Evolutionary conservation across 2,888 invertebrate genomes (phyloP).

Genomic region (Sminthurides aquaticus): DNA sequence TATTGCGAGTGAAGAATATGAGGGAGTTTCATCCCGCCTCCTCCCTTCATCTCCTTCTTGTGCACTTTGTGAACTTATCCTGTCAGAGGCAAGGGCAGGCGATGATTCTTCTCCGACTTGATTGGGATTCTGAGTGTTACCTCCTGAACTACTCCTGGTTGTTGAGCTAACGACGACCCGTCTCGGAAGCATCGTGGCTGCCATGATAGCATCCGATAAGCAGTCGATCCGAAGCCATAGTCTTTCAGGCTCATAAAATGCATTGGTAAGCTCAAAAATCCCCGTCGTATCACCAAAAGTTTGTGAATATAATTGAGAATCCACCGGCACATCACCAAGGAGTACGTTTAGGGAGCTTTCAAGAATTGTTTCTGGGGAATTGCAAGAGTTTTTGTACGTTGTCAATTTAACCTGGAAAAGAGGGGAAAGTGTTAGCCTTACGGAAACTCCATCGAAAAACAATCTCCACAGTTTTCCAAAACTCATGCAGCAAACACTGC

Average conservation of each 20-base stretch:
- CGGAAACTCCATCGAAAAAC: too few relatives aligned
- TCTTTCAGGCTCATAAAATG: conserved; percentile 3
- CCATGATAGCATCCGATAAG: conserved; percentile 6
- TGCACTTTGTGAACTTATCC: neutral
- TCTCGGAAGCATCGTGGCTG: neutral
- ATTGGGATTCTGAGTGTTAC: neutral
- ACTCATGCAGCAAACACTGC: too few relatives aligned
- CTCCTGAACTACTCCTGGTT: neutral
- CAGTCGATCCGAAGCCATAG: conserved; percentile 19
- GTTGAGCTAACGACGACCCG: neutral
- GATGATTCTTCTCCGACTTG: neutral
- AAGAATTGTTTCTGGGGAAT: conserved; percentile 9
- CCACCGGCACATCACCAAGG: conserved; percentile 19
- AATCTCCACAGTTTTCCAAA: too few relatives aligned
- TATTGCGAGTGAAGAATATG: neutral
- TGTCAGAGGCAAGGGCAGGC: neutral
- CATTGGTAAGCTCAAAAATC: conserved; percentile 9
- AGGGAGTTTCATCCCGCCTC: neutral
- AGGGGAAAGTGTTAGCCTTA: neutral
- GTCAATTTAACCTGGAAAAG: conserved; percentile 12
- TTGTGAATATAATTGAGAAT: conserved; percentile 5
- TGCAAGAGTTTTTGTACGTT: conserved; percentile 15
- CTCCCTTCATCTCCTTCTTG: neutral
- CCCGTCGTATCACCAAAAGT: conserved; percentile 5
- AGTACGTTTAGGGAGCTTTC: conserved; percentile 16